phyloP scores from a whole-genome alignment of 2,888 invertebrate species.

The Yponomeuta cagnagella region DNA sequence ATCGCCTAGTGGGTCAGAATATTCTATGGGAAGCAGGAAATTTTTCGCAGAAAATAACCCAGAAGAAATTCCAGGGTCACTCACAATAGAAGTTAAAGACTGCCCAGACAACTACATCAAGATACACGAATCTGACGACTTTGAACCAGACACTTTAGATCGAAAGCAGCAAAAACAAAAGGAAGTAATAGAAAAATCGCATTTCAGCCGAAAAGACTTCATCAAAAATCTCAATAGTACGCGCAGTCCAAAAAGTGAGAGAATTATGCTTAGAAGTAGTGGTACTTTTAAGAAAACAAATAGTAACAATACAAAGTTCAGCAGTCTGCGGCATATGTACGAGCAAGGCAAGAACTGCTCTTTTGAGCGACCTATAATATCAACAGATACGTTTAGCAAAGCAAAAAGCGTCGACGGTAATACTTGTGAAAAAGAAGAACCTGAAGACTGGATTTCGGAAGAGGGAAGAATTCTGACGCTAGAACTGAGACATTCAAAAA shows the following conservation, averaged over 20 bases:
- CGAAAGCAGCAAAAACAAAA: slow-evolving; percentile 79
- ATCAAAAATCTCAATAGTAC: slow-evolving; percentile 44
- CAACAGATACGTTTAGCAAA: slow-evolving; percentile 41
- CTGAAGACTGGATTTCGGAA: slow-evolving; percentile 57
- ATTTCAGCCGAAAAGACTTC: slow-evolving; percentile 54
- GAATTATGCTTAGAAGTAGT: slow-evolving; percentile 80
- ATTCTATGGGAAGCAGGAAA: slow-evolving; percentile 75
- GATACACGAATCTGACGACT: slow-evolving; percentile 87
- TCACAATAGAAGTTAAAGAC: slow-evolving; percentile 90
- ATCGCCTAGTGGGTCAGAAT: slow-evolving; percentile 74
- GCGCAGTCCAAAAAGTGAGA: slow-evolving; percentile 42
- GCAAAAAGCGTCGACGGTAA: slow-evolving; percentile 45
- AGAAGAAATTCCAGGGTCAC: slow-evolving; percentile 82
- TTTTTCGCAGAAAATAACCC: slow-evolving; percentile 74
- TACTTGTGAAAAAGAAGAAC: slow-evolving; percentile 47
- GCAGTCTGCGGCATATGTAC: slow-evolving; percentile 84
- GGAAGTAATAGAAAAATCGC: slow-evolving; percentile 38
- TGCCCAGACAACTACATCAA: slow-evolving; percentile 85
- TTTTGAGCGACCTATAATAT: slow-evolving; percentile 56
- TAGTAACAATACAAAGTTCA: slow-evolving; percentile 66
- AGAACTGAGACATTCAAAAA: slow-evolving; percentile 82
- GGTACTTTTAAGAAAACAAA: slow-evolving; percentile 81
- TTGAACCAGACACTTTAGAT: slow-evolving; percentile 91
- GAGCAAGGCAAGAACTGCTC: slow-evolving; percentile 76
- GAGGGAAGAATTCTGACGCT: slow-evolving; percentile 81